These are phyloP conservation scores for Lamprologus sp. DNA, from an alignment of 2,113 vertebrate species.

Conservation along the genomic window DNA sequence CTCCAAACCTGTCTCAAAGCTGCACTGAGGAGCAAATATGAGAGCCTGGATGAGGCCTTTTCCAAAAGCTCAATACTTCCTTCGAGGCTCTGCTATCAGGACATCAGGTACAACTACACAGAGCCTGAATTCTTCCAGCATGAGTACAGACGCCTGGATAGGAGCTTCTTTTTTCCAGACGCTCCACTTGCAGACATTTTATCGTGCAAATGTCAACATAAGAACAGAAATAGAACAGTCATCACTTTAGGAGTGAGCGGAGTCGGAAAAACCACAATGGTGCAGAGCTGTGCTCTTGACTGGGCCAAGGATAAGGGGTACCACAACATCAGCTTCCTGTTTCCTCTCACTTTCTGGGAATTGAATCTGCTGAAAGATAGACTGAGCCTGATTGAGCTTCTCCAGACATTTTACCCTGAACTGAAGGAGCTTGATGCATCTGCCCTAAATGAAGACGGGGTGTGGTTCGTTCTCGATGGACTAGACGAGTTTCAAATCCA, in stretches of 20 bases:
- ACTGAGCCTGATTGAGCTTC: constrained; percentile 11
- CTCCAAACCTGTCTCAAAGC: background rate
- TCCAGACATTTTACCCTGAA: constrained; percentile 22
- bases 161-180: background rate
- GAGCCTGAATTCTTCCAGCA: background rate
- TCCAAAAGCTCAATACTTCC: background rate
- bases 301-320: constrained; percentile 20
- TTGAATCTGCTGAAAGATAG: background rate
- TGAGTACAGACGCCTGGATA: constrained; percentile 5
- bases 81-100: background rate
- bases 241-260: constrained; percentile 25
- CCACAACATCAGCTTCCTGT: background rate
- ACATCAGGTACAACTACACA: fast-evolving
- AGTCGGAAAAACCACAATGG: constrained; percentile 27
- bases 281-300: constrained; percentile 19
- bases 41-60: background rate
- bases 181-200: background rate
- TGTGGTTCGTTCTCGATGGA: constrained; percentile 43
- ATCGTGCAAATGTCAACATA: background rate
- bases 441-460: background rate
- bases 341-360: constrained; percentile 40
- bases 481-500: background rate
- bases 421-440: background rate
- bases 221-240: background rate
- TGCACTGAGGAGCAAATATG: constrained; percentile 14